Conservation (phyloP, 2,888 invertebrate species). For the Drosophila planitibia region DNA sequence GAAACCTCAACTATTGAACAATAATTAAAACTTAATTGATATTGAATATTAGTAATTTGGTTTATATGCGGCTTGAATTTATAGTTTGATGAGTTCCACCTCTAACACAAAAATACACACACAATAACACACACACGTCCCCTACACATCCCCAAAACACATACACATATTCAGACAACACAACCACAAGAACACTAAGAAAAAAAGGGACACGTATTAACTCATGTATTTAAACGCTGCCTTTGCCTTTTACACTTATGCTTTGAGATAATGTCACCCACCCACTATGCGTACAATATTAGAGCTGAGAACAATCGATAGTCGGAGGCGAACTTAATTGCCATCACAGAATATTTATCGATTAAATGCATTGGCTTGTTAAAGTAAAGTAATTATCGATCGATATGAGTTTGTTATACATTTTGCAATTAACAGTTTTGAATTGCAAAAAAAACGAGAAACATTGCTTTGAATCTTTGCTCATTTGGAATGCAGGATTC, state of each 20-base stretch:
- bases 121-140: neutral
- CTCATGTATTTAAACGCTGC: conserved; percentile 58
- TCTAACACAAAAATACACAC: neutral
- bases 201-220: conserved; percentile 5
- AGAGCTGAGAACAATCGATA: conserved; percentile 19
- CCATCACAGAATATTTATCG: neutral
- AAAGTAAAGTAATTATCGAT: neutral
- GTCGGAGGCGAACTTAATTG: neutral
- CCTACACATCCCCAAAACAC: conserved; percentile 3
- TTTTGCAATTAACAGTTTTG: neutral
- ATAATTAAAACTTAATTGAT: neutral
- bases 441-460: neutral
- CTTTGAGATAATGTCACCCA: conserved; percentile 19
- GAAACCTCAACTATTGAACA: neutral
- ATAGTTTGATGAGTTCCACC: neutral
- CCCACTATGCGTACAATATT: conserved; percentile 1
- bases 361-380: neutral
- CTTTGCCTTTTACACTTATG: conserved; percentile 69
- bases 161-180: conserved; percentile 6
- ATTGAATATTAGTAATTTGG: neutral
- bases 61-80: neutral
- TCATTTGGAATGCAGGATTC: neutral
- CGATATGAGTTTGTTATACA: neutral
- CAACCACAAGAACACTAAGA: conserved; percentile 16
- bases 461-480: neutral